Conservation (phyloP, 2,888 invertebrate genomes). For the Caenorhabditis auriculariae region DNA sequence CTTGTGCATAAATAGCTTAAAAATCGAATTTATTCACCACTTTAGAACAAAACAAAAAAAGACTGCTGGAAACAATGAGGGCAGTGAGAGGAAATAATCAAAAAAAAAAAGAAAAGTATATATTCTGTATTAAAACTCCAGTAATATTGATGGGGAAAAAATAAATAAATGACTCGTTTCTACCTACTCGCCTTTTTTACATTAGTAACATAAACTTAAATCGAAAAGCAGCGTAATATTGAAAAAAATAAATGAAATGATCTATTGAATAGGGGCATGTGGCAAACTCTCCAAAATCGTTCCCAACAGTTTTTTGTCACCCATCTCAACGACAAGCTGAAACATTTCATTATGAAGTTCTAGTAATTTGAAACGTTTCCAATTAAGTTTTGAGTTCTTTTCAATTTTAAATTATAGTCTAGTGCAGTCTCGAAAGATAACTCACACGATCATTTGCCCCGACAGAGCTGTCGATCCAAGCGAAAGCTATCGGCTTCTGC, state of each 20-base stretch:
- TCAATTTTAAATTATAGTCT: not conserved
- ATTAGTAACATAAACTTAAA: not conserved
- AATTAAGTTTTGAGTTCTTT: not conserved
- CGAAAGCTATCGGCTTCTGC: conserved; percentile 65
- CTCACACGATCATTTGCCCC: conserved; percentile 28
- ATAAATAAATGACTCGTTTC: no score
- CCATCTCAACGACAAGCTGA: conserved; percentile 53
- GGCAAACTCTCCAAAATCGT: conserved; percentile 38
- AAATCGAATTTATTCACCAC: no score
- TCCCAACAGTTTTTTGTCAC: conserved; percentile 36
- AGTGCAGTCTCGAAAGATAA: not conserved
- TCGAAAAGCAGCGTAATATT: not conserved
- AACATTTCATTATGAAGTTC: conserved; percentile 4
- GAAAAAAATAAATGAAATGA: not conserved
- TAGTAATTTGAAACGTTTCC: not conserved
- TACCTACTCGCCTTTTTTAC: no score
- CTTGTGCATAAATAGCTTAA: no score
- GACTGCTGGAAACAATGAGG: no score
- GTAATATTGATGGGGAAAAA: no score
- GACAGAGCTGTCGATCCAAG: conserved; percentile 64
- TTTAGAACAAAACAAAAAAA: no score
- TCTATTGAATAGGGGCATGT: conserved; percentile 38
- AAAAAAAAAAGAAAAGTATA: not conserved
- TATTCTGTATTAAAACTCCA: no score
- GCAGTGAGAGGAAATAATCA: not conserved